Conservation (phyloP, 2,797 vertebrate genomes). For the Syngnathus rostellatus region DNA sequence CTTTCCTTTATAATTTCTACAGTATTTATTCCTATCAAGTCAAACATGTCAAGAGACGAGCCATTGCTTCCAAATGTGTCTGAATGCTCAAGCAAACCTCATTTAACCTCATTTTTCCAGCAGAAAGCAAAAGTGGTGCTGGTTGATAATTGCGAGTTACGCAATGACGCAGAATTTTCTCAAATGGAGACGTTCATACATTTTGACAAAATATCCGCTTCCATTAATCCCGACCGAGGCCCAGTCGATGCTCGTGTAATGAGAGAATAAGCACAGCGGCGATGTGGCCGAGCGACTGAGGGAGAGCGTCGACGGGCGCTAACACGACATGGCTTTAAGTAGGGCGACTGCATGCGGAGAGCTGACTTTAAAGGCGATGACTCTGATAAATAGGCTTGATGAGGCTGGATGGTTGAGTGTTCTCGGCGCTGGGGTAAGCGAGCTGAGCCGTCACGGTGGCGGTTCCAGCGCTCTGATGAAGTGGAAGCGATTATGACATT, state of each 20-base stretch:
- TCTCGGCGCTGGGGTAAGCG: constrained; percentile 37
- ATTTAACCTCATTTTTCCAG: constrained; percentile 18
- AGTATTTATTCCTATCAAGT: not conserved
- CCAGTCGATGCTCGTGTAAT: constrained; percentile 45
- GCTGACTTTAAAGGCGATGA: constrained; percentile 57
- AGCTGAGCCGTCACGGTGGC: constrained; percentile 47
- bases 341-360: constrained; percentile 51
- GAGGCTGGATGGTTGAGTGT: constrained; percentile 57
- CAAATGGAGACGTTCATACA: constrained; percentile 55
- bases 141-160: constrained; percentile 41
- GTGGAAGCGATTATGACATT: constrained; percentile 58
- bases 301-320: constrained; percentile 38
- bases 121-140: constrained; percentile 15
- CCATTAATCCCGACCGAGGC: constrained; percentile 52
- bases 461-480: constrained; percentile 46
- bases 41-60: not conserved
- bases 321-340: constrained; percentile 59
- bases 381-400: constrained; percentile 65
- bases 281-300: constrained; percentile 46
- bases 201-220: constrained; percentile 65
- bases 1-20: not conserved
- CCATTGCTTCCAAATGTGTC: not conserved
- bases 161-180: constrained; percentile 39
- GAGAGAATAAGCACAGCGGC: constrained; percentile 49
- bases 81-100: constrained; percentile 2